A percentile compares a stretch with the other conserved stretches of the same genome.
These are phyloP conservation scores for Hedya salicella DNA, from an alignment of 2,888 invertebrate genomes.

Conservation along the genomic window DNA sequence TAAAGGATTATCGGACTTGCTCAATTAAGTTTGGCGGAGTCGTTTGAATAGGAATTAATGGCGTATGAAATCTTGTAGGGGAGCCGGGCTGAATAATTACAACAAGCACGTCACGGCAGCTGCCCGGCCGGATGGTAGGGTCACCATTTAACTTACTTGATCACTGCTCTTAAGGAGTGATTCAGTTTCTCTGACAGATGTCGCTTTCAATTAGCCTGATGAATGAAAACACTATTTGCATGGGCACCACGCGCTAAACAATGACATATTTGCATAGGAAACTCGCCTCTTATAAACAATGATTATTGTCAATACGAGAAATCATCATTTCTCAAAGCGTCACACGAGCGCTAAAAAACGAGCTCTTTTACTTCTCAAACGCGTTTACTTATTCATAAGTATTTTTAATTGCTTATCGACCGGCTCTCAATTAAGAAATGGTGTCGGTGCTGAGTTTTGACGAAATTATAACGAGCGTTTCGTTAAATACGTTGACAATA, in stretches of 20 bases:
- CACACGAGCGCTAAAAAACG: conserved; percentile 55
- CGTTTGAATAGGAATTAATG: conserved; percentile 44
- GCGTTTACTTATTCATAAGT: conserved; percentile 52
- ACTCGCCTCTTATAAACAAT: conserved; percentile 70
- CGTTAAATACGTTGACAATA: conserved; percentile 64
- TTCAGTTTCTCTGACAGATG: conserved; percentile 83
- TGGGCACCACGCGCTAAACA: conserved; percentile 61
- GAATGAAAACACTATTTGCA: conserved; percentile 82
- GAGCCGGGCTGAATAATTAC: conserved; percentile 59
- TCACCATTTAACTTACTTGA: conserved; percentile 79
- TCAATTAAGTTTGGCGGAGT: conserved; percentile 39
- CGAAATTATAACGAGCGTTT: conserved; percentile 70
- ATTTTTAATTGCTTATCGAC: conserved; percentile 43
- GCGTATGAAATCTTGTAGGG: conserved; percentile 47
- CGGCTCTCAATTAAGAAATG: conserved; percentile 64
- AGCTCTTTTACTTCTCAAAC: conserved; percentile 50
- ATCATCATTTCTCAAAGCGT: conserved; percentile 72
- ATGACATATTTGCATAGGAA: conserved; percentile 76
- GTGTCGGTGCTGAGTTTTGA: conserved; percentile 68
- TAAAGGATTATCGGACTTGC: conserved; percentile 41
- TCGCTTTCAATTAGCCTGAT: conserved; percentile 75
- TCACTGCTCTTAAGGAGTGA: conserved; percentile 77
- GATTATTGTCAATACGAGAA: conserved; percentile 81
- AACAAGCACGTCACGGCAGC: conserved; percentile 66
- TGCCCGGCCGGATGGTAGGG: conserved; percentile 80